A percentile compares a stretch with the other conserved stretches of the same genome.
Conservation (phyloP, 2,888 invertebrate genomes). For the Orthonychiurus folsomi region DNA sequence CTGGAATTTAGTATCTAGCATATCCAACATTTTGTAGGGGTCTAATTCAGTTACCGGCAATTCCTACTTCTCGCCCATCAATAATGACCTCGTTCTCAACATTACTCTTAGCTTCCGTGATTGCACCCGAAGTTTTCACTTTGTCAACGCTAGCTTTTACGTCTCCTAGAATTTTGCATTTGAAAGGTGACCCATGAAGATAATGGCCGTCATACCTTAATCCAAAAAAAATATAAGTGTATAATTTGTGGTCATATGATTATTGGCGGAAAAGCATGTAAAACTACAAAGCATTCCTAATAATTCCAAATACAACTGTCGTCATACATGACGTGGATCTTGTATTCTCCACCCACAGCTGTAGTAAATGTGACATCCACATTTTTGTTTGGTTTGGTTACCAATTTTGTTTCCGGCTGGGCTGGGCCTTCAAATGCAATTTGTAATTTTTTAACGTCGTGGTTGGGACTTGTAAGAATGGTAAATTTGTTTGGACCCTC, state of each 20-base stretch:
- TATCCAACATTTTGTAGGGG: too few species aligned
- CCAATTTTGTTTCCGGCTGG: conserved; percentile 32
- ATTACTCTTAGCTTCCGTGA: conserved; percentile 29
- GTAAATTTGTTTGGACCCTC: conserved; percentile 37
- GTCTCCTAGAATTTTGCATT: conserved; percentile 34
- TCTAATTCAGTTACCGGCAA: too few species aligned
- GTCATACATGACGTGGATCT: conserved; percentile 32
- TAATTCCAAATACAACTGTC: too few species aligned
- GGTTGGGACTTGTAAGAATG: conserved; percentile 30
- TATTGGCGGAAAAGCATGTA: too few species aligned
- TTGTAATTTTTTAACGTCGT: conserved; percentile 33
- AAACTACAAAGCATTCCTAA: too few species aligned
- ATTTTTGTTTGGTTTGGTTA: conserved; percentile 30
- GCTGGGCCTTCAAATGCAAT: conserved; percentile 36
- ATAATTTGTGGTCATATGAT: too few species aligned
- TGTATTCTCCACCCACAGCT: conserved; percentile 29
- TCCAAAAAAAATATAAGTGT: too few species aligned
- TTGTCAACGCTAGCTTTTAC: conserved; percentile 29
- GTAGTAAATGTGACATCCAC: conserved; percentile 34
- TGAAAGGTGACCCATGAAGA: conserved; percentile 35
- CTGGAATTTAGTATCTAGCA: too few species aligned
- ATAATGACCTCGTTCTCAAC: conserved; percentile 25
- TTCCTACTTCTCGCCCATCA: conserved; percentile 37
- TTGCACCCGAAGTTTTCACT: conserved; percentile 34
- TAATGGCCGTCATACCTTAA: conserved; percentile 39